These are phyloP conservation scores for Melangyna quadrimaculata DNA, from an alignment of 2,888 invertebrate species.

Conservation along the genomic window DNA sequence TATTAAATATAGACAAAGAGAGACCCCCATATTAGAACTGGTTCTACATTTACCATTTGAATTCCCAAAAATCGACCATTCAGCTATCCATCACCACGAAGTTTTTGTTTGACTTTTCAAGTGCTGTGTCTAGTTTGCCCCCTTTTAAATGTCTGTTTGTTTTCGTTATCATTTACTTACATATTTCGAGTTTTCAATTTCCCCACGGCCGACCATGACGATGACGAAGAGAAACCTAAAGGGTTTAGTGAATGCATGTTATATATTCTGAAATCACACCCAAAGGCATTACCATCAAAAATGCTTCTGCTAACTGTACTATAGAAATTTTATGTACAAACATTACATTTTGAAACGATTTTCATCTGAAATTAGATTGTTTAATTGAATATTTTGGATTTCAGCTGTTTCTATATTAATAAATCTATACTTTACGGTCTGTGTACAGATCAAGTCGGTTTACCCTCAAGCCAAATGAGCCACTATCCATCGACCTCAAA, in stretches of 20 bases:
- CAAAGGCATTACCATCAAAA: background rate
- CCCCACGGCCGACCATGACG: background rate
- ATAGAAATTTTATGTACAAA: no score
- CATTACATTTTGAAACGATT: slow-evolving; percentile 55
- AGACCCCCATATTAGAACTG: background rate
- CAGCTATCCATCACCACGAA: background rate
- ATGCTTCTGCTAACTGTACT: background rate
- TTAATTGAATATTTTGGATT: slow-evolving; percentile 69
- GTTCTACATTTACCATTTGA: background rate
- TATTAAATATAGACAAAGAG: background rate
- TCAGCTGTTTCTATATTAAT: slow-evolving; percentile 36
- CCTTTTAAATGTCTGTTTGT: background rate
- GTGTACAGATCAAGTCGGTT: slow-evolving; percentile 39
- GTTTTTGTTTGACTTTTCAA: background rate
- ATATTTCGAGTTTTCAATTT: background rate
- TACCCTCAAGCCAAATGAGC: slow-evolving; percentile 33
- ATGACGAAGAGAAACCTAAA: background rate
- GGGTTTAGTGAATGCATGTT: background rate
- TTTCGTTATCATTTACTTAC: background rate
- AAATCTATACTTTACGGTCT: slow-evolving; percentile 41
- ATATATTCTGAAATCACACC: background rate
- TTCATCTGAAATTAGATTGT: slow-evolving; percentile 60
- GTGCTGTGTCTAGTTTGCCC: background rate
- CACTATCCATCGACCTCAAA: slow-evolving; percentile 22
- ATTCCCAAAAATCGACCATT: background rate